These are phyloP conservation scores for Steinernema hermaphroditum DNA, from an alignment of 2,888 invertebrate genomes.

Conservation along the genomic window DNA sequence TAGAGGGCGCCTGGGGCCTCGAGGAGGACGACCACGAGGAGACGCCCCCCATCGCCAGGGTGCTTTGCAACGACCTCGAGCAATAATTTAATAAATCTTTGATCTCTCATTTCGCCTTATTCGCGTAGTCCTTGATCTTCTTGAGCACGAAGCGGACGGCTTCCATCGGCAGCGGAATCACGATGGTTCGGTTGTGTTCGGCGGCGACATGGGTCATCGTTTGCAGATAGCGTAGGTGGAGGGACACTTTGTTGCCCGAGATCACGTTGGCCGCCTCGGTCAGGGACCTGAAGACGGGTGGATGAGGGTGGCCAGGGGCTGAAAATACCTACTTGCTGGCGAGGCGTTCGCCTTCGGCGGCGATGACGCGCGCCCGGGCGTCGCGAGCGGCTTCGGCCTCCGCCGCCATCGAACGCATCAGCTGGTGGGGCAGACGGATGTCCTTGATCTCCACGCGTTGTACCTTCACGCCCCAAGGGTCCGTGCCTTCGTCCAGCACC, in stretches of 20 bases:
- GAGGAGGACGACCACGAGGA: slow-evolving; percentile 1
- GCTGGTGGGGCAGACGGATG: slow-evolving; percentile 84
- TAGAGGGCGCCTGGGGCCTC: background rate
- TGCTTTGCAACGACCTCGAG: background rate
- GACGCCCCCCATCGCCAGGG: background rate
- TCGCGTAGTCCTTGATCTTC: slow-evolving; percentile 9
- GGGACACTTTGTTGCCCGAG: slow-evolving; percentile 42
- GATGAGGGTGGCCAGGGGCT: background rate
- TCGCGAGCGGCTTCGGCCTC: slow-evolving; percentile 91
- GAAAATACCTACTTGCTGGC: slow-evolving; percentile 52
- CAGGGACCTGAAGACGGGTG: slow-evolving; percentile 31
- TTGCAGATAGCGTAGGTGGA: slow-evolving; percentile 54
- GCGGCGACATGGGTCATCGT: slow-evolving; percentile 55
- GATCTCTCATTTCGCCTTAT: slow-evolving; percentile 22
- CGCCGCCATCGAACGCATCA: slow-evolving; percentile 92
- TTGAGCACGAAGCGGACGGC: slow-evolving; percentile 36
- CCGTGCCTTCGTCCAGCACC: slow-evolving; percentile 69
- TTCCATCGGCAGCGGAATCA: slow-evolving; percentile 62
- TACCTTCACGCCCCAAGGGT: slow-evolving; percentile 68
- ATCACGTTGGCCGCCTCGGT: slow-evolving; percentile 52
- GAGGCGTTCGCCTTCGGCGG: slow-evolving; percentile 61
- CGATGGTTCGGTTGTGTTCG: slow-evolving; percentile 56
- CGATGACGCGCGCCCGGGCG: slow-evolving; percentile 74
- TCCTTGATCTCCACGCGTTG: slow-evolving; percentile 77
- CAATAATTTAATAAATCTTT: background rate